Base-by-base conservation (phyloP, 2,113 vertebrate species). In the Chrysemys picta region DNA sequence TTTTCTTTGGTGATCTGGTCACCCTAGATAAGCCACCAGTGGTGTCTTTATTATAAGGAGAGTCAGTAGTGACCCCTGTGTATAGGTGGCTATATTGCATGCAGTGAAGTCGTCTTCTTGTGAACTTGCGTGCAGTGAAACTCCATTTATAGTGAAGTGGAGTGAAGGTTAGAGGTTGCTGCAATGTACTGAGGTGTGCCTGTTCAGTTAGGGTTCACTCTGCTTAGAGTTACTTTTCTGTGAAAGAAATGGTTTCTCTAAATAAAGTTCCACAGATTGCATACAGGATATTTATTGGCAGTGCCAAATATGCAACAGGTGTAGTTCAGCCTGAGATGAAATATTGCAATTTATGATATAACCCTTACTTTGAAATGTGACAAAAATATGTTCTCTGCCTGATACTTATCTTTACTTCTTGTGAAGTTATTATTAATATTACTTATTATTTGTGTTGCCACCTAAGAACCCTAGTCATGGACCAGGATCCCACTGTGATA, bases 301-400 rank as follows among this genome's bases (percentile, higher is more conserved):
- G 27, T 72, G 84, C 62, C 53, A 13, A 38, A 93, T 91, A 86
- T 89, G 90, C 35, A 96, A 31, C 38, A n/a, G 57, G 88, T 88
- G 53, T 75, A 89, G 78, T 54, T 95, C 75, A 91, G 92, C 57
- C 50, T 90, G 79, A 92, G 93, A 89, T 82, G 84, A 92, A 95
- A 11, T 59, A 27, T n/a, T 91, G 31, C 93, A 89, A 88, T 96
- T 95, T 87, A 81, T 93, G 47, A 59, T 50, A 21, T 8, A 80
- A 90, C 78, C 19, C 49, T 89, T 85, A 86, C 90, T 5, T 85
- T 75, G 47, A 53, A 96, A 83, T 91, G 88, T 76, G 24, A 45
- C 38, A 45, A 45, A 85, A 87, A 85, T 91, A 88, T 88, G 93
- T 95, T 93, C 89, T 45, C 21, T 76, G 42, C 38, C 72, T 42